Percentiles rank a stretch among this genome's conserved stretches.
phyloP scores from a whole-genome alignment of 2,888 invertebrate species.

The Stomorhina lunata region DNA sequence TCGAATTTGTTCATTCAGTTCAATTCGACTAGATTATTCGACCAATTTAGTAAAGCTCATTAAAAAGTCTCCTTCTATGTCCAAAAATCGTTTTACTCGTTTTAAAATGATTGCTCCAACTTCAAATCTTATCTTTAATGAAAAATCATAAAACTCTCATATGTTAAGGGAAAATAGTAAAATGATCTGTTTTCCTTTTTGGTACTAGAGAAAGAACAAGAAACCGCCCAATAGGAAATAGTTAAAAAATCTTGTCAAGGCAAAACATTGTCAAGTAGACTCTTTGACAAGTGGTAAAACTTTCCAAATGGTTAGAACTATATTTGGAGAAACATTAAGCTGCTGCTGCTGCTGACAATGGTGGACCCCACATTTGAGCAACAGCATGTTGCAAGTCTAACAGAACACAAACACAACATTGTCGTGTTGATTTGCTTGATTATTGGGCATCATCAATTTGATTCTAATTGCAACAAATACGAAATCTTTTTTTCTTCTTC shows the following conservation, averaged over 20 bases:
- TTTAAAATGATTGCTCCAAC: not conserved
- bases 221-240: not conserved
- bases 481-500: conserved; percentile 38
- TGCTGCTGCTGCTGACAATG: not conserved
- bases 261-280: not conserved
- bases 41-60: conserved; percentile 11
- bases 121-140: conserved; percentile 21
- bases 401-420: conserved; percentile 56
- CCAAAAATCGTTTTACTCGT: not conserved
- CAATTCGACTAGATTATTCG: too few species aligned
- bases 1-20: too few species aligned
- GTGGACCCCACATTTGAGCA: conserved; percentile 32
- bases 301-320: not conserved
- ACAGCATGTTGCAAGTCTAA: conserved; percentile 2
- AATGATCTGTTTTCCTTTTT: not conserved
- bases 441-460: conserved; percentile 70
- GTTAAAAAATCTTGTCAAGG: not conserved
- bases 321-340: not conserved
- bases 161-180: conserved; percentile 38
- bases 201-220: not conserved
- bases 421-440: conserved; percentile 69
- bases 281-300: not conserved
- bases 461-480: conserved; percentile 70
- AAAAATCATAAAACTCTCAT: conserved; percentile 50
- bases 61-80: not conserved